phyloP scores from a whole-genome alignment of 1,140 invertebrate species.

The Drosophila biarmipes region DNA sequence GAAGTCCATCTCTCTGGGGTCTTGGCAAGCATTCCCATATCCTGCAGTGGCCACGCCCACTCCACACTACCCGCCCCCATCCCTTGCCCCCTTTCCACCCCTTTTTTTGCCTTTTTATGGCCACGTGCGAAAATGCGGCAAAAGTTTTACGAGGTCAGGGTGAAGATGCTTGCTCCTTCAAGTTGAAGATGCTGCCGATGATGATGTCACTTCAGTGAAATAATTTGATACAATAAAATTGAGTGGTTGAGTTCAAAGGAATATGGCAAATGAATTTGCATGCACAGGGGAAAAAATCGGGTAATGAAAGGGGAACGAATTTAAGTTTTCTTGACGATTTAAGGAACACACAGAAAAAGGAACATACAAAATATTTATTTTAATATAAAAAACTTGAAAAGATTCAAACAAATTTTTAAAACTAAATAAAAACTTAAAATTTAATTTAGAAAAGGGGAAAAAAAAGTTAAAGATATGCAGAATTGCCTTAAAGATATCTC shows the following conservation, averaged over 20 bases:
- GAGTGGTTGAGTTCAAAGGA: constrained; percentile 6
- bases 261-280: constrained; percentile 32
- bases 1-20: constrained; percentile 30
- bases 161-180: constrained; percentile 47
- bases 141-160: constrained; percentile 72
- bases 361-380: too few relatives aligned
- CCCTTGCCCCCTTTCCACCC: constrained; percentile 1
- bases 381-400: too few relatives aligned
- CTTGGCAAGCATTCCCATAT: constrained; percentile 42
- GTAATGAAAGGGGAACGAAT: too few relatives aligned
- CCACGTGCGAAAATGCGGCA: constrained; percentile 67
- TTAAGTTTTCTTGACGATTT: too few relatives aligned
- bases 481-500: too few relatives aligned
- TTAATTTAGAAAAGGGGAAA: too few relatives aligned
- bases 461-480: too few relatives aligned
- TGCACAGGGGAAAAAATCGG: background rate
- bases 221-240: constrained; percentile 50
- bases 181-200: constrained; percentile 15
- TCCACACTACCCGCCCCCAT: constrained; percentile 5
- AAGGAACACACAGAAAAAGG: too few relatives aligned
- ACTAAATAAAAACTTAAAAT: too few relatives aligned
- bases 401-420: too few relatives aligned
- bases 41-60: constrained; percentile 42
- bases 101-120: constrained; percentile 47
- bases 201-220: constrained; percentile 68